Conservation (phyloP, 2,888 invertebrate genomes). For the Linnaemya tessellans region DNA sequence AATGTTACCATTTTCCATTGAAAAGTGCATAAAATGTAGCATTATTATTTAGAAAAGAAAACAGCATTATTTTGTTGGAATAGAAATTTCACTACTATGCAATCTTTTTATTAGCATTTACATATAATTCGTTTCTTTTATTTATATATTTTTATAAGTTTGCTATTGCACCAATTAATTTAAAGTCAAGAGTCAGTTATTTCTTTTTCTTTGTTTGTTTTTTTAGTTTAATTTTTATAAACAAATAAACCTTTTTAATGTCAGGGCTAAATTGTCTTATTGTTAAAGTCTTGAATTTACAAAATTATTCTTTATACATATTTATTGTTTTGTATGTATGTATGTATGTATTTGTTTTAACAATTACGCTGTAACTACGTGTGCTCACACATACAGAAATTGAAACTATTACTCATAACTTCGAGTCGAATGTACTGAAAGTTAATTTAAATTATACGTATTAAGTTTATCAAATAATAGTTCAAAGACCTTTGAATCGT, state of each 20-base stretch:
- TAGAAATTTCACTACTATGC: neutral
- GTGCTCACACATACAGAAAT: conserved; percentile 16
- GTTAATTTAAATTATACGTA: conserved; percentile 22
- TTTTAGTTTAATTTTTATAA: neutral
- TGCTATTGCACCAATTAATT: neutral
- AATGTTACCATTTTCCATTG: too few relatives aligned
- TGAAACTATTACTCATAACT: conserved; percentile 49
- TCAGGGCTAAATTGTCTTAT: conserved; percentile 57
- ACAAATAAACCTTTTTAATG: conserved; percentile 47
- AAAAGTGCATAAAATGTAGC: too few relatives aligned
- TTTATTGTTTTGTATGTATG: too few relatives aligned
- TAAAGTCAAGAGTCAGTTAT: conserved; percentile 17
- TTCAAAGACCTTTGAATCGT: conserved; percentile 53
- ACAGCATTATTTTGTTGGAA: too few relatives aligned
- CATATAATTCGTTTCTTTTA: neutral
- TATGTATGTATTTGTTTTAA: neutral
- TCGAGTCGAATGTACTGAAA: neutral
- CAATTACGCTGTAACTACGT: neutral
- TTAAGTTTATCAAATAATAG: conserved; percentile 44
- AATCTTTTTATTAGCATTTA: neutral
- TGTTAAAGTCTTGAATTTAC: conserved; percentile 35
- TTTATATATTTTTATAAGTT: neutral
- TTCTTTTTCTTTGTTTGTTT: conserved; percentile 1
- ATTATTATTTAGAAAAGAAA: too few relatives aligned
- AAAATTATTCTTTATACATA: conserved; percentile 7